Conservation (phyloP, 2,797 vertebrate species). For the Diceros bicornis region DNA sequence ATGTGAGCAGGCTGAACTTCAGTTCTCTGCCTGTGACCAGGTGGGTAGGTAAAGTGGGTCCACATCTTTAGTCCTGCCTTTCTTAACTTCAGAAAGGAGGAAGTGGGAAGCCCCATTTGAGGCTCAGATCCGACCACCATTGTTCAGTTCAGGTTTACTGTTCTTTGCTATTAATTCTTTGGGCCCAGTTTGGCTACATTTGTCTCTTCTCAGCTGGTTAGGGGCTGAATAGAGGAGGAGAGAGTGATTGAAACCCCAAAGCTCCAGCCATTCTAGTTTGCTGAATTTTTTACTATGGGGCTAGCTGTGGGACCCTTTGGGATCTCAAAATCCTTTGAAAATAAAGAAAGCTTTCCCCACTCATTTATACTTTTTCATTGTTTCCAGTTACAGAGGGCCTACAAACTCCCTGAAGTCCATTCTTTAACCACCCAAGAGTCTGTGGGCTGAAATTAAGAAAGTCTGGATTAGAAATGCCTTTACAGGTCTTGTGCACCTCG, state of each 20-base stretch:
- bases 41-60: too few relatives aligned
- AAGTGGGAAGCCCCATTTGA: background rate
- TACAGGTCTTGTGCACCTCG: background rate
- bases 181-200: background rate
- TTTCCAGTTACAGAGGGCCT: background rate
- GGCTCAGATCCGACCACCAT: background rate
- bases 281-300: background rate
- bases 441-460: background rate
- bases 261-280: background rate
- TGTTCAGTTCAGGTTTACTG: background rate
- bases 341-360: background rate
- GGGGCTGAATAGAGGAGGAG: background rate
- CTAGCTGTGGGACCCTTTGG: background rate
- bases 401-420: background rate
- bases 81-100: background rate
- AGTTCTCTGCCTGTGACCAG: background rate
- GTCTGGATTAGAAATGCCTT: background rate
- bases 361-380: background rate
- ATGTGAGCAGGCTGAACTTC: background rate
- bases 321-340: conserved; percentile 31
- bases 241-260: background rate
- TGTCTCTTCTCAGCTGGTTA: background rate
- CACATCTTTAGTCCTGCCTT: background rate
- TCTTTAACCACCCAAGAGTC: background rate
- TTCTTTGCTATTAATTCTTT: background rate